Base-by-base conservation (phyloP, 2,113 vertebrate species). In the Laticauda laticaudata region DNA sequence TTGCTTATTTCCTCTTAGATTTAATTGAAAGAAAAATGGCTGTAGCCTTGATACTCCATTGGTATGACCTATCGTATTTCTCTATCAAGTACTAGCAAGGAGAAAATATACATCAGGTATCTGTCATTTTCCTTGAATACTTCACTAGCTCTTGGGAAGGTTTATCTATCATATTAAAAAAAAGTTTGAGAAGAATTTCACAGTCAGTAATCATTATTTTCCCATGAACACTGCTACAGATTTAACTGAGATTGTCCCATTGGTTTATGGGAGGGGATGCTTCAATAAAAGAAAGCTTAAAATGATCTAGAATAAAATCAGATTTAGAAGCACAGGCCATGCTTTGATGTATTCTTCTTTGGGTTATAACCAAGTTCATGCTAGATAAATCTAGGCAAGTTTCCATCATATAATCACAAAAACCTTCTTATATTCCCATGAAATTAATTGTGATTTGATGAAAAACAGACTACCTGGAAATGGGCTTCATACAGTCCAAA, bases 331-430 rank as follows among this genome's bases (percentile, higher is more conserved):
- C 95, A 95, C 88, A 96, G 96, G 94, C 75, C 86, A 56, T 93
- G 94, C 94, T 93, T 85, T 93, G 94, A 96, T 86, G 56, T 94
- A 94, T 95, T 95, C 94, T 93, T 92, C 96, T 95, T 97, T 97
- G 94, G 95, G 96, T 93, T 93, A 88, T 93, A 93, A 92, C 95
- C 95, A 97, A 97, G 92, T 89, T 94, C 95, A 94, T 93, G 93
- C 93, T 64, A 96, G 95, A 97, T 94, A 97, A 93, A 96, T 94
- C 94, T 92, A 93, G 94, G 96, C 94, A 96, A 96, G 97, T 95
- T 97, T 97, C 97, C 96, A 97, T 97, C 97, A 96, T 96, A 97
- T 97, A 97, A 97, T 97, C 97, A 97, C 96, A 97, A 97, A 97
- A 97, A 94, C 96, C 95, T 96, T 94, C 94, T 95, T 93, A 86